Evolutionary conservation across 1,140 invertebrate species (phyloP), one percentile per base, ranked within the genome.

Genomic region (Drosophila bipectinata): DNA sequence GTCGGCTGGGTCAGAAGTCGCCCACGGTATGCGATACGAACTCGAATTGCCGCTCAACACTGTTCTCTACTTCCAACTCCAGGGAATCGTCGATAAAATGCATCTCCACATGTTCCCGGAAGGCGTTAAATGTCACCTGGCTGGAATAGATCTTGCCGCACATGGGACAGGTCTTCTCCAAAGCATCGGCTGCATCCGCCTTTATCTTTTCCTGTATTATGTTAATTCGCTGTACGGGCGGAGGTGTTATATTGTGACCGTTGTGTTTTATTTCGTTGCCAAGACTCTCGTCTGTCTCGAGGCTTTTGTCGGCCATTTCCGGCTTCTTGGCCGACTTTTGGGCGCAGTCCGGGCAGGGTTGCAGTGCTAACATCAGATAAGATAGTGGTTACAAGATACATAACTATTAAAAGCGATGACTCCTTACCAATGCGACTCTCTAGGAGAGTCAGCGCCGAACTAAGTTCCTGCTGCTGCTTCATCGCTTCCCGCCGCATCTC

Each of bases 391-490:
- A 18, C 5, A 6, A 24, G 15, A 1, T 10, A 9, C 26, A 7
- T 26, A 10, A 10, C 21, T 12, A 1, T 34, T 1, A 10, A 44
- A 5, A 37, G n/a, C 4, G 18, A 37, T 48, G 14, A 14, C 28
- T 0, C 7, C 51, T 77, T 62, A 92, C 91, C 81, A 4, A 81
- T 66, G 30, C 78, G 88, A 5, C 24, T 57, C 48, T 91, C 74
- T 12, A 92, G 39, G 15, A 73, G 47, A 24, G 92, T 90, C 10
- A 94, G 53, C 18, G 91, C 87, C 24, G 90, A 92, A 45, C 94
- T 94, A 14, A 96, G 92, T 78, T 94, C 94, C 56, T 93, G 92
- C 91, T 95, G 94, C 90, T 96, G 95, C 66, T 93, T 91, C 57
- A 93, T 87, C 44, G 95, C 91, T 62, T 93, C 93, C 67, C 94